These are phyloP conservation scores for Syritta pipiens DNA, from an alignment of 2,888 invertebrate genomes.

Conservation along the genomic window DNA sequence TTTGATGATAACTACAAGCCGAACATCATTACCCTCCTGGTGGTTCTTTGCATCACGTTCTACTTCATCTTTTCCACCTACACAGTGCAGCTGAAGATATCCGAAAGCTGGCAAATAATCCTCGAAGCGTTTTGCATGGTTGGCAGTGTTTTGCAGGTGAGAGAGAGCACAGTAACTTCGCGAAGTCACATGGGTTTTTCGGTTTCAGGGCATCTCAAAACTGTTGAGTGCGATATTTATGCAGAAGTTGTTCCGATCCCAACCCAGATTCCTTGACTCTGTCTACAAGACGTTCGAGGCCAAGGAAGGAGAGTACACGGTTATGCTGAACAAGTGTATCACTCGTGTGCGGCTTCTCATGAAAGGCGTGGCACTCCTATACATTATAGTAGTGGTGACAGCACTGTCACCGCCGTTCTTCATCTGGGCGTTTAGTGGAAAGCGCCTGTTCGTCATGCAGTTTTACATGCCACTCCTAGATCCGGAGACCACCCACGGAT, in stretches of 20 bases:
- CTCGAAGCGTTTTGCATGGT: conserved; percentile 56
- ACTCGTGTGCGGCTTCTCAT: conserved; percentile 21
- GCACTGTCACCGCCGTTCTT: conserved; percentile 35
- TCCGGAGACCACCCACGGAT: conserved; percentile 49
- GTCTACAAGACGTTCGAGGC: conserved; percentile 54
- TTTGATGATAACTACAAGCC: conserved; percentile 31
- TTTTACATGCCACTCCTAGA: conserved; percentile 62
- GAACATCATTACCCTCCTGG: conserved; percentile 34
- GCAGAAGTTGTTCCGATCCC: no score
- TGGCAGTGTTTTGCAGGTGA: conserved; percentile 49
- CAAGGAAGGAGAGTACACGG: conserved; percentile 25
- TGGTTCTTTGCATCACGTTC: conserved; percentile 23
- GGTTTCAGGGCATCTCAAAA: conserved; percentile 55
- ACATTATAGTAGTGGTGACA: not conserved
- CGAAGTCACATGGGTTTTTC: not conserved
- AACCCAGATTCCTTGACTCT: not conserved
- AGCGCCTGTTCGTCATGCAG: conserved; percentile 53
- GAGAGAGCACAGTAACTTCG: not conserved
- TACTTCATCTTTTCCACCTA: conserved; percentile 50
- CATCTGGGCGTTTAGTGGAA: conserved; percentile 23
- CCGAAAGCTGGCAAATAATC: conserved; percentile 38
- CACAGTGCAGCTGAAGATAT: conserved; percentile 33
- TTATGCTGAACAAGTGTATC: conserved; percentile 35
- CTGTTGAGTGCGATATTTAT: conserved; percentile 20
- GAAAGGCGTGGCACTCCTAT: conserved; percentile 19